Evolutionary conservation across 2,113 vertebrate genomes (phyloP).

Genomic region (Sorex araneus): DNA sequence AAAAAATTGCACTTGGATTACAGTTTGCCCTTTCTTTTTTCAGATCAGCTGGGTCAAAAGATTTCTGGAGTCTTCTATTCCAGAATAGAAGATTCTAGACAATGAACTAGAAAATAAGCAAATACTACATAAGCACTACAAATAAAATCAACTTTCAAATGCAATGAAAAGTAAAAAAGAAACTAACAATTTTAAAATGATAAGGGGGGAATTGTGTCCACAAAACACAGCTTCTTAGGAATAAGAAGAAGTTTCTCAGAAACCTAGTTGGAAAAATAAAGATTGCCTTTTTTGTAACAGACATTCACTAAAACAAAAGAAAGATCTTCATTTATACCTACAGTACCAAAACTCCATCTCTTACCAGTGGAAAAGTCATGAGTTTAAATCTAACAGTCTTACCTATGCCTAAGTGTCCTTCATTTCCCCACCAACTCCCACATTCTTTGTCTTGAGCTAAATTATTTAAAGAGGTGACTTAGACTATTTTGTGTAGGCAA

Average conservation of each 20-base stretch:
- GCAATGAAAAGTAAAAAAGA: not conserved
- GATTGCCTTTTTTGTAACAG: not conserved
- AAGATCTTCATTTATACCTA: not conserved
- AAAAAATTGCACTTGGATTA: not conserved
- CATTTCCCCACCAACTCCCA: too few species aligned
- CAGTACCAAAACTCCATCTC: not conserved
- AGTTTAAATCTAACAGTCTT: not conserved
- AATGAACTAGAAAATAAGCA: not conserved
- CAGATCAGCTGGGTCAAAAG: not conserved
- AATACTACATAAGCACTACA: not conserved
- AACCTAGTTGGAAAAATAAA: not conserved
- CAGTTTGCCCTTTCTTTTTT: not conserved
- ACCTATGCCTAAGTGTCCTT: not conserved
- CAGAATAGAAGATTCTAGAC: not conserved
- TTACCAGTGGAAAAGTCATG: not conserved
- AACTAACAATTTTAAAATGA: not conserved
- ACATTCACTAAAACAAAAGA: not conserved
- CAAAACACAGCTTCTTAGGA: not conserved
- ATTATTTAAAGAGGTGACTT: too few species aligned
- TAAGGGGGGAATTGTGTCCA: not conserved
- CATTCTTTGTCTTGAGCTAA: too few species aligned
- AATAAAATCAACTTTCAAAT: not conserved
- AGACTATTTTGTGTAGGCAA: too few species aligned
- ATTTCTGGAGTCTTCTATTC: too few species aligned
- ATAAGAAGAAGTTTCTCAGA: not conserved